These are phyloP conservation scores for Lampris incognitus DNA, from an alignment of 2,113 vertebrate genomes.

Conservation along the genomic window DNA sequence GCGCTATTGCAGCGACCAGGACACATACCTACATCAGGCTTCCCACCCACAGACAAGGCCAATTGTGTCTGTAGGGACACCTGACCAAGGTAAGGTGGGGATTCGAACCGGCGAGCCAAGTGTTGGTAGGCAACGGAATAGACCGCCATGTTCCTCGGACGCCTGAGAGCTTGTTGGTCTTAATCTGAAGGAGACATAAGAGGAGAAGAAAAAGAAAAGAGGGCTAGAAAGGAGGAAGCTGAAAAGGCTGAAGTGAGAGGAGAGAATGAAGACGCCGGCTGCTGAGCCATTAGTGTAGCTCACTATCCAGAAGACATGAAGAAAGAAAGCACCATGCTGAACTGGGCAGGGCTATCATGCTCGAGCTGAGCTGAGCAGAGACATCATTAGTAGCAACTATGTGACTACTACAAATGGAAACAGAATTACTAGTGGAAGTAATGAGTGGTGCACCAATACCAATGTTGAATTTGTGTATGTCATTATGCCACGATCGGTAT, in stretches of 20 bases:
- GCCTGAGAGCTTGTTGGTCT: conserved; percentile 37
- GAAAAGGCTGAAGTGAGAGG: not conserved
- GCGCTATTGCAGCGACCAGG: too few relatives aligned
- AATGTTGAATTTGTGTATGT: conserved; percentile 13
- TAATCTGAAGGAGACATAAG: conserved; percentile 18
- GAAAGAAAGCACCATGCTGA: conserved; percentile 47
- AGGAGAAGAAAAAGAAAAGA: conserved; percentile 21
- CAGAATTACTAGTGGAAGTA: conserved; percentile 13
- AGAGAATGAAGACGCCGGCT: conserved; percentile 15
- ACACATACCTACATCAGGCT: too few relatives aligned
- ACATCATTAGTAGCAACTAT: conserved; percentile 58
- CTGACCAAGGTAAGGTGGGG: too few relatives aligned
- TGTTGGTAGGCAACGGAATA: too few relatives aligned
- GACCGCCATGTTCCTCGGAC: not conserved
- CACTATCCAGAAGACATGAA: conserved; percentile 37
- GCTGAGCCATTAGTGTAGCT: conserved; percentile 66
- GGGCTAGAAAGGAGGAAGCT: conserved; percentile 8
- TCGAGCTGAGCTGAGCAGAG: conserved; percentile 47
- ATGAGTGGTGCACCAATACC: conserved; percentile 70
- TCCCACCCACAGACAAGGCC: too few relatives aligned
- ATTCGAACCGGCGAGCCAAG: too few relatives aligned
- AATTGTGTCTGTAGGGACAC: too few relatives aligned
- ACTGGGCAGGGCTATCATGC: conserved; percentile 62
- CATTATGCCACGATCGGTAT: not conserved
- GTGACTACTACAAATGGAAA: conserved; percentile 44